Conservation (phyloP, 2,888 invertebrate genomes). For the Philhelius pedissequus region DNA sequence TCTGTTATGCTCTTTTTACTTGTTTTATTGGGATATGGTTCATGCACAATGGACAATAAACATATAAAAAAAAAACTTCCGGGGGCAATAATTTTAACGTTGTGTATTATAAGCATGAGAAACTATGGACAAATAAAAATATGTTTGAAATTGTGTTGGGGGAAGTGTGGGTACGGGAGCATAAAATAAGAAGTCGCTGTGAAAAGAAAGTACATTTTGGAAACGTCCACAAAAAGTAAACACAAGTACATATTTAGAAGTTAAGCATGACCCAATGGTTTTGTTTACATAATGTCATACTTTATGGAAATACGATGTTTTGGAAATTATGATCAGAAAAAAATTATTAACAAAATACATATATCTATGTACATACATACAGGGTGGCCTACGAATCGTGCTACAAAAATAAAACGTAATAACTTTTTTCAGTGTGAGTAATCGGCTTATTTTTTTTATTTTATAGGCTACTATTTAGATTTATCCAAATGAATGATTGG, state of each 20-base stretch:
- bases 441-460: too few relatives aligned
- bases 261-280: too few relatives aligned
- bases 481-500: too few relatives aligned
- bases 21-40: neutral
- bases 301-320: too few relatives aligned
- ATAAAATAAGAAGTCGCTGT: neutral
- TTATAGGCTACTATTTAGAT: too few relatives aligned
- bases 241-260: neutral
- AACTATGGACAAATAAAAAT: conserved; percentile 53
- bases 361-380: too few relatives aligned
- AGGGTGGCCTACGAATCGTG: too few relatives aligned
- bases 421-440: too few relatives aligned
- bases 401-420: too few relatives aligned
- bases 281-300: too few relatives aligned
- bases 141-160: conserved; percentile 11
- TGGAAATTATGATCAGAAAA: too few relatives aligned
- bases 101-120: neutral
- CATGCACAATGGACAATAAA: neutral
- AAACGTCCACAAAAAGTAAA: neutral
- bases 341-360: too few relatives aligned
- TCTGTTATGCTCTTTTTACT: neutral
- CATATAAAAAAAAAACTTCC: neutral
- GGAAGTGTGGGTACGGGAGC: neutral
- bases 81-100: neutral
- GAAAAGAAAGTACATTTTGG: conserved; percentile 1